Conservation (phyloP, 2,797 vertebrate species). For the Gouania willdenowi region DNA sequence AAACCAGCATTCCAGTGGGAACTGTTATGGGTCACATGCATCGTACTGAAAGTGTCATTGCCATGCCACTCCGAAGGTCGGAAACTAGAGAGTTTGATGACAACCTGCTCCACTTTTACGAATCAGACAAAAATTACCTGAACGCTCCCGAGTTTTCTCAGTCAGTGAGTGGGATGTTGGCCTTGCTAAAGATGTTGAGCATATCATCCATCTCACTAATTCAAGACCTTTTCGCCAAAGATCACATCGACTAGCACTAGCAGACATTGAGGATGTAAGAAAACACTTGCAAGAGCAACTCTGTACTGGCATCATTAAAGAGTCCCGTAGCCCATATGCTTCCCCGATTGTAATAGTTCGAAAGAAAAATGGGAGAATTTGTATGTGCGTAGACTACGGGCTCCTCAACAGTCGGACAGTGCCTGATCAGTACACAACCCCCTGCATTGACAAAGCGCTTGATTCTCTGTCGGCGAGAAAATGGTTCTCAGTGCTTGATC, state of each 20-base stretch:
- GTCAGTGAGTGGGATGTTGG: conserved; percentile 13
- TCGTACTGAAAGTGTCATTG: background rate
- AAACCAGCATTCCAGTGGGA: background rate
- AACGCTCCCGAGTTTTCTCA: conserved; percentile 1
- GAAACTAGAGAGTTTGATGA: background rate
- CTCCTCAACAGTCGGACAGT: background rate
- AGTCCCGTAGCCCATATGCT: background rate
- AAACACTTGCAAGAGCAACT: background rate
- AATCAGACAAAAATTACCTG: background rate
- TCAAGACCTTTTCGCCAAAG: background rate
- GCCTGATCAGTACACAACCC: background rate
- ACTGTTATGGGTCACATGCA: background rate
- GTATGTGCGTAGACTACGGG: background rate
- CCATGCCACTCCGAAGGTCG: background rate
- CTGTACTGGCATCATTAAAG: background rate
- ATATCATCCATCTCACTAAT: background rate
- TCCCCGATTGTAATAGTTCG: background rate
- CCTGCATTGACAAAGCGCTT: background rate
- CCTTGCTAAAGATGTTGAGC: too few relatives aligned
- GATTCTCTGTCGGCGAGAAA: background rate
- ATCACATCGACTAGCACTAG: background rate
- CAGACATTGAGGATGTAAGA: background rate
- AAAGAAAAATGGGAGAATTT: background rate
- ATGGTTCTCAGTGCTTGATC: too few relatives aligned
- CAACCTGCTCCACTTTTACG: too few relatives aligned